Evolutionary conservation across 2,113 vertebrate species (phyloP).

Genomic region (Aythya baeri): DNA sequence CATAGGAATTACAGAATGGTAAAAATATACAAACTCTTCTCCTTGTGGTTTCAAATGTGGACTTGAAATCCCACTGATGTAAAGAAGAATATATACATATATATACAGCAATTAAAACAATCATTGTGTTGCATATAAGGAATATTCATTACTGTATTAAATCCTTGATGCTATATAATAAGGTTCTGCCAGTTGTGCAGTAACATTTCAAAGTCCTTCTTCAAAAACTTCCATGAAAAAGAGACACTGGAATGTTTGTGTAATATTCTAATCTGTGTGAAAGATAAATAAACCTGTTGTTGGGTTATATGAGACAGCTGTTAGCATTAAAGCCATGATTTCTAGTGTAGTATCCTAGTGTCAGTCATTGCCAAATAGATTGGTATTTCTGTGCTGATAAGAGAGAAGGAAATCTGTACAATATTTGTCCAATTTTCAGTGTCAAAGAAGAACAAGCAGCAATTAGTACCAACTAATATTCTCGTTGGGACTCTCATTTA

Average conservation of each 20-base stretch:
- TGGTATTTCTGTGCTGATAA: not conserved
- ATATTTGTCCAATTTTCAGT: not conserved
- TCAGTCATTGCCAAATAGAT: not conserved
- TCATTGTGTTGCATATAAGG: not conserved
- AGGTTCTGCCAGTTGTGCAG: not conserved
- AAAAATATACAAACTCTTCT: not conserved
- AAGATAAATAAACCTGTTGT: not conserved
- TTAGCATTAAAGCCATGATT: not conserved
- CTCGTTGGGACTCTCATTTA: not conserved
- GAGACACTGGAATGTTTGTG: not conserved
- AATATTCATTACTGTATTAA: not conserved
- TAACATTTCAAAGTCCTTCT: not conserved
- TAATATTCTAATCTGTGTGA: not conserved
- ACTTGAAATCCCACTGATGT: not conserved
- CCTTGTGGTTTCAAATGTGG: not conserved
- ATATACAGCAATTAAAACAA: not conserved
- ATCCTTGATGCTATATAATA: not conserved
- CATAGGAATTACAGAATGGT: not conserved
- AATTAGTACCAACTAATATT: not conserved
- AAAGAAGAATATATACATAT: not conserved
- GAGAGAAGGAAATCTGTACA: not conserved
- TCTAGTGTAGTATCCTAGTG: not conserved
- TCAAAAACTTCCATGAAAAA: not conserved
- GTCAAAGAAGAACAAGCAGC: not conserved
- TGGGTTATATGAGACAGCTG: not conserved